Conservation (phyloP, 2,797 vertebrate genomes). For the Falco peregrinus region DNA sequence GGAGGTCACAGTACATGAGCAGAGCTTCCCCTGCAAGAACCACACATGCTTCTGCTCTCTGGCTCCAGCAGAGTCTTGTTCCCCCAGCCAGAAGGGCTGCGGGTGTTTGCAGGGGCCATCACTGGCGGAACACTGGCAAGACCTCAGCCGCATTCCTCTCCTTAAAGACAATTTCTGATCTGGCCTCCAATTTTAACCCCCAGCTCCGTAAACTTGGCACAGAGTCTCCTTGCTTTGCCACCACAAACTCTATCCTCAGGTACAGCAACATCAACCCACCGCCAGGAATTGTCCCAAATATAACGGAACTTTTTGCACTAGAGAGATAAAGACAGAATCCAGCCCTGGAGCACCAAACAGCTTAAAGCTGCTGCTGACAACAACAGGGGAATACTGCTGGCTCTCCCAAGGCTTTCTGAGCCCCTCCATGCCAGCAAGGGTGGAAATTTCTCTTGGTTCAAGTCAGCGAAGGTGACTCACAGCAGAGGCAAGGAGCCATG, state of each 20-base stretch:
- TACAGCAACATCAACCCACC: neutral
- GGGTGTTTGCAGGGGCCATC: neutral
- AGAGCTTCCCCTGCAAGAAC: neutral
- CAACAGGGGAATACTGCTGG: neutral
- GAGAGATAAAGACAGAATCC: neutral
- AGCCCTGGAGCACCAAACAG: neutral
- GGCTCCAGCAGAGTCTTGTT: neutral
- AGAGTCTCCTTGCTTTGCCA: neutral
- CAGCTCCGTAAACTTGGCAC: neutral
- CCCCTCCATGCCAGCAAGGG: neutral
- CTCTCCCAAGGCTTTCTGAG: neutral
- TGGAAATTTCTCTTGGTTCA: neutral
- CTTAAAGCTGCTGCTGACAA: neutral
- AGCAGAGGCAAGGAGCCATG: neutral
- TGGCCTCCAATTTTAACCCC: neutral
- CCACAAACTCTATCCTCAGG: neutral
- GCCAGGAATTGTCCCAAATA: neutral
- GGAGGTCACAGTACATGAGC: neutral
- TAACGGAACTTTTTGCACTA: neutral
- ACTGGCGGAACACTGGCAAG: neutral
- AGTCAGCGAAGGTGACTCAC: constrained; percentile 23
- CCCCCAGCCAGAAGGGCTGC: neutral
- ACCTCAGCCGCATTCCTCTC: neutral
- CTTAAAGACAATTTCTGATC: neutral
- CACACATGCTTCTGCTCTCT: neutral